phyloP scores from a whole-genome alignment of 2,888 invertebrate species.

The Sinotaia quadrata region DNA sequence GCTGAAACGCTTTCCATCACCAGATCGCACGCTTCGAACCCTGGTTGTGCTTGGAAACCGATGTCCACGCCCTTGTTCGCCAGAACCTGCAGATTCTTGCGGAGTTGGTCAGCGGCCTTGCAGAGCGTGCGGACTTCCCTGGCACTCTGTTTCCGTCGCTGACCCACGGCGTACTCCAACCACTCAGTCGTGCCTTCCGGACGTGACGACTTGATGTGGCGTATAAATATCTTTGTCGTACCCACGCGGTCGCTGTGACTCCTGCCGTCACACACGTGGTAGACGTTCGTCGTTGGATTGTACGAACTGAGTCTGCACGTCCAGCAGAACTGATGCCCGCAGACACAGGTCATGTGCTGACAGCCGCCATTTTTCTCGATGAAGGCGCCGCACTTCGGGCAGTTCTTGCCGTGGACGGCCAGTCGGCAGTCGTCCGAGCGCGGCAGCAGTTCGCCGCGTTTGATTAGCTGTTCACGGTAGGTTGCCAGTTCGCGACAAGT shows the following conservation, averaged over 20 bases:
- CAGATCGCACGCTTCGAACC: not conserved
- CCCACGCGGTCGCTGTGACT: too few species aligned
- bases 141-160: not conserved
- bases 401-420: constrained; percentile 29
- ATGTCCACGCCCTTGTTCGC: constrained; percentile 7
- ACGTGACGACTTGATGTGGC: not conserved
- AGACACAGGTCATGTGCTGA: constrained; percentile 28
- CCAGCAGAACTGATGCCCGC: constrained; percentile 34
- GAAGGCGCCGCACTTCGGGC: constrained; percentile 33
- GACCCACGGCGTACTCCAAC: not conserved
- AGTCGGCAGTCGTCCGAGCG: not conserved
- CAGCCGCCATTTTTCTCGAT: constrained; percentile 35
- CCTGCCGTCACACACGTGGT: not conserved
- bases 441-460: not conserved
- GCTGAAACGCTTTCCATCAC: not conserved
- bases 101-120: not conserved
- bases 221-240: not conserved
- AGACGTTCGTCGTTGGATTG: not conserved
- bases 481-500: constrained; percentile 33
- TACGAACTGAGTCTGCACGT: constrained; percentile 7
- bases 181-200: not conserved
- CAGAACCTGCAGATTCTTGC: not conserved
- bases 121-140: not conserved
- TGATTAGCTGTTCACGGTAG: constrained; percentile 20
- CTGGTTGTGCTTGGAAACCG: not conserved